Evolutionary conservation across 1,140 invertebrate genomes (phyloP).

Genomic region (Drosophila chauvacae): DNA sequence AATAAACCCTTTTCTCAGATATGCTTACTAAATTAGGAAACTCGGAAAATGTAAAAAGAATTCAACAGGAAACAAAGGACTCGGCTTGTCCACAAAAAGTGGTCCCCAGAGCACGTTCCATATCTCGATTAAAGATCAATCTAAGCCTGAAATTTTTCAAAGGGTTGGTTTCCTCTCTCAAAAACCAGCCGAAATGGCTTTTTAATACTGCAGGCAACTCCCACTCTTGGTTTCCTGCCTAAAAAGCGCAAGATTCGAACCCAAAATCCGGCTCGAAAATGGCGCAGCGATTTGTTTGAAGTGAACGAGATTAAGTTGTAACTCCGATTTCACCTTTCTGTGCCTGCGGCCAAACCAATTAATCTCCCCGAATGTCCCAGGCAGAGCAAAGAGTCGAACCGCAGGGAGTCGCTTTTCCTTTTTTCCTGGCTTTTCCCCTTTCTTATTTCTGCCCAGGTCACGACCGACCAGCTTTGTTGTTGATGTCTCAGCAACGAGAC

Average conservation of each 20-base stretch:
- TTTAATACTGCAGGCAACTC: conserved; percentile 34
- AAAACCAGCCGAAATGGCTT: conserved; percentile 4
- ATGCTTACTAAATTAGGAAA: background rate
- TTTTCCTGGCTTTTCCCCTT: conserved; percentile 37
- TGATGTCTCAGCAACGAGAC: conserved; percentile 22
- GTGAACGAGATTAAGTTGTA: conserved; percentile 41
- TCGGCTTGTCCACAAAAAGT: background rate
- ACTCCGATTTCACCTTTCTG: conserved; percentile 50
- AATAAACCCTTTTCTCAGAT: background rate
- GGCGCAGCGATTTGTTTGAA: conserved; percentile 43
- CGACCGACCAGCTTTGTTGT: conserved; percentile 30
- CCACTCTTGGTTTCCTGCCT: background rate
- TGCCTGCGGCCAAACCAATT: conserved; percentile 63
- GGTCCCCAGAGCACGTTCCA: background rate
- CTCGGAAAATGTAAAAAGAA: background rate
- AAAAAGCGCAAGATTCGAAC: conserved; percentile 10
- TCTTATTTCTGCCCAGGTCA: conserved; percentile 44
- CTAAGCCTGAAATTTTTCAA: conserved; percentile 13
- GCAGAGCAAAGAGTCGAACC: conserved; percentile 23
- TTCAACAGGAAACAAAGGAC: background rate
- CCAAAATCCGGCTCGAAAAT: conserved; percentile 12
- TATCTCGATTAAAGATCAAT: conserved; percentile 31
- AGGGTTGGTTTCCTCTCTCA: conserved; percentile 1
- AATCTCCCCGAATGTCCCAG: conserved; percentile 52
- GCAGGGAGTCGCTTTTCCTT: conserved; percentile 39